phyloP scores from a whole-genome alignment of 1,140 invertebrate genomes.

The Drosophila pandora region DNA sequence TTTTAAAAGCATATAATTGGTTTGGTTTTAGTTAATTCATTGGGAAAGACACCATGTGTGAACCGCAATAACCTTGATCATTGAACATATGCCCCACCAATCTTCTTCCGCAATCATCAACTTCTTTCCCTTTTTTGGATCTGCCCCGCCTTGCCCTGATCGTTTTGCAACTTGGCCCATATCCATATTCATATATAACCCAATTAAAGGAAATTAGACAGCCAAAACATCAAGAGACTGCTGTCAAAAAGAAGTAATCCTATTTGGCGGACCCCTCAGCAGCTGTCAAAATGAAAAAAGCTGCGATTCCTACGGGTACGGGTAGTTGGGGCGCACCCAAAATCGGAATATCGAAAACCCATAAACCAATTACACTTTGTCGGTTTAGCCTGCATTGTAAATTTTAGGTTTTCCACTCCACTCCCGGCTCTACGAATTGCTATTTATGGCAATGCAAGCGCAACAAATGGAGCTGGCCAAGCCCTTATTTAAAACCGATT shows the following conservation, averaged over 20 bases:
- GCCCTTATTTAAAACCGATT: slow-evolving; percentile 55
- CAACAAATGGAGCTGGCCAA: slow-evolving; percentile 55
- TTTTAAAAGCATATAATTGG: slow-evolving; percentile 1
- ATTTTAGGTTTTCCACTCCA: slow-evolving; percentile 42
- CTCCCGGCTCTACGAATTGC: slow-evolving; percentile 31
- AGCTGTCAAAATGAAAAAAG: slow-evolving; percentile 37
- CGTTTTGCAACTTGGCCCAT: slow-evolving; percentile 42
- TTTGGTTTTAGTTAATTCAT: not conserved
- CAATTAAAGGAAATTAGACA: slow-evolving; percentile 58
- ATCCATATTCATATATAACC: slow-evolving; percentile 25
- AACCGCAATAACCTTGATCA: slow-evolving; percentile 3
- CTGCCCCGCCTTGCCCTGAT: slow-evolving; percentile 49
- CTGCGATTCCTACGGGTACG: slow-evolving; percentile 26
- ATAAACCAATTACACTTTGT: slow-evolving; percentile 68
- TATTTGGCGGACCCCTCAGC: slow-evolving; percentile 50
- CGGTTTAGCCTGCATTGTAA: slow-evolving; percentile 49
- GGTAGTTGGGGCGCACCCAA: slow-evolving; percentile 49
- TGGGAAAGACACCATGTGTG: not conserved
- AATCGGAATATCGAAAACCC: slow-evolving; percentile 45
- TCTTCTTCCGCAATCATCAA: slow-evolving; percentile 18
- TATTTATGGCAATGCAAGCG: slow-evolving; percentile 66
- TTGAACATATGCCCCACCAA: not conserved
- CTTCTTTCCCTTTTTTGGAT: slow-evolving; percentile 14
- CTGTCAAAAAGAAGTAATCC: slow-evolving; percentile 56
- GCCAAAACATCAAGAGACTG: slow-evolving; percentile 20